phyloP scores from a whole-genome alignment of 2,888 invertebrate genomes.

The Gibbula magus region DNA sequence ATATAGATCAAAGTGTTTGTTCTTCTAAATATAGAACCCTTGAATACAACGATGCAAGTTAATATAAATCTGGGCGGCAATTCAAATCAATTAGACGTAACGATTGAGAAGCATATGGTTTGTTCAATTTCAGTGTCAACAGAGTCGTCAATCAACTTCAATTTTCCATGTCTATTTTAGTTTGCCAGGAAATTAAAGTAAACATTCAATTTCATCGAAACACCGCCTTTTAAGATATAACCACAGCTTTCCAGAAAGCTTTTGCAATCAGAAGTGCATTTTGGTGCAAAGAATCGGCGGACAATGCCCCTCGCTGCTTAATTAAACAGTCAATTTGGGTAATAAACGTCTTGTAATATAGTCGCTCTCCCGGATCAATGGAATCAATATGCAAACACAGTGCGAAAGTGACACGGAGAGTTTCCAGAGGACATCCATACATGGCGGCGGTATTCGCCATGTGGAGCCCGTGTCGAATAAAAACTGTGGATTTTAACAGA shows the following conservation, averaged over 20 bases:
- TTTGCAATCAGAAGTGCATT: neutral
- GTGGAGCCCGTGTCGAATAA: too few relatives aligned
- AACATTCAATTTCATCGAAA: neutral
- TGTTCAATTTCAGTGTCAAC: neutral
- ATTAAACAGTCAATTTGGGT: slow-evolving; percentile 6
- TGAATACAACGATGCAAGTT: too few relatives aligned
- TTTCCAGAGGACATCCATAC: too few relatives aligned
- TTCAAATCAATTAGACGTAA: neutral
- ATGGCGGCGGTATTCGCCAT: too few relatives aligned
- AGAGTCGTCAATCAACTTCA: neutral
- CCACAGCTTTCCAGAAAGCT: neutral
- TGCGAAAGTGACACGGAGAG: too few relatives aligned
- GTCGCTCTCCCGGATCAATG: neutral
- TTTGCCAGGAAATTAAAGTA: neutral
- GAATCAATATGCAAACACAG: too few relatives aligned
- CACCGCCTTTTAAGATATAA: neutral
- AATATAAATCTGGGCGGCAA: neutral
- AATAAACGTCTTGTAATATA: neutral
- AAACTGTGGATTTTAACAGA: too few relatives aligned
- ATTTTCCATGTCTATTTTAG: neutral
- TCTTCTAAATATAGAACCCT: too few relatives aligned
- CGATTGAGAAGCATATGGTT: neutral
- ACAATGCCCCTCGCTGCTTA: neutral
- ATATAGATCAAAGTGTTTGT: too few relatives aligned
- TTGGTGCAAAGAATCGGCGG: neutral